Evolutionary conservation across 2,113 vertebrate species (phyloP).

Genomic region (Tor tambroides): DNA sequence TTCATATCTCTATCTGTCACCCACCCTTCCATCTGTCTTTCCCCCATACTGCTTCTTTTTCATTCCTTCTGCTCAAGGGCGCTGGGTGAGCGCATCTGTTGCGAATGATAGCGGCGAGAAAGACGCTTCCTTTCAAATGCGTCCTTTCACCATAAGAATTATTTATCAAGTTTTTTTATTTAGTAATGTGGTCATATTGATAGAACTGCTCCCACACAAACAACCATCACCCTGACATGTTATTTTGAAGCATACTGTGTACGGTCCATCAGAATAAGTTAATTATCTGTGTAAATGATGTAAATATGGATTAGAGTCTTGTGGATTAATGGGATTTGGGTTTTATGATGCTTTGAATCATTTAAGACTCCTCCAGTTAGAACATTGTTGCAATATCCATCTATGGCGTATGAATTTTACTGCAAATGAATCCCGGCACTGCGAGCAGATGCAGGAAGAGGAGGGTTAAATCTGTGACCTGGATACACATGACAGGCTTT

Average conservation of each 20-base stretch:
- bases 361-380: not conserved
- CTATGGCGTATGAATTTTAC: not conserved
- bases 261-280: not conserved
- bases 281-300: not conserved
- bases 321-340: not conserved
- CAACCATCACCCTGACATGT: not conserved
- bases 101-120: constrained; percentile 16
- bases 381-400: constrained; percentile 3
- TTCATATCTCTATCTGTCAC: constrained; percentile 40
- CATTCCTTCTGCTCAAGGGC: constrained; percentile 4
- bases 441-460: constrained; percentile 1
- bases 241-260: not conserved
- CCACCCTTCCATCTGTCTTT: constrained; percentile 21
- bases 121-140: constrained; percentile 8
- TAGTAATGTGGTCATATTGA: not conserved
- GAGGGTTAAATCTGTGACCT: constrained; percentile 58
- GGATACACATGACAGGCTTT: constrained; percentile 58
- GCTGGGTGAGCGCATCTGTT: constrained; percentile 32
- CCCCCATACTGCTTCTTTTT: constrained; percentile 7
- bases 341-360: not conserved
- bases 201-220: not conserved
- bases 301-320: constrained; percentile 13
- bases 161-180: not conserved
- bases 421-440: not conserved
- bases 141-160: not conserved